Evolutionary conservation across 2,797 vertebrate genomes (phyloP).

Genomic region (Xenentodon cancila): DNA sequence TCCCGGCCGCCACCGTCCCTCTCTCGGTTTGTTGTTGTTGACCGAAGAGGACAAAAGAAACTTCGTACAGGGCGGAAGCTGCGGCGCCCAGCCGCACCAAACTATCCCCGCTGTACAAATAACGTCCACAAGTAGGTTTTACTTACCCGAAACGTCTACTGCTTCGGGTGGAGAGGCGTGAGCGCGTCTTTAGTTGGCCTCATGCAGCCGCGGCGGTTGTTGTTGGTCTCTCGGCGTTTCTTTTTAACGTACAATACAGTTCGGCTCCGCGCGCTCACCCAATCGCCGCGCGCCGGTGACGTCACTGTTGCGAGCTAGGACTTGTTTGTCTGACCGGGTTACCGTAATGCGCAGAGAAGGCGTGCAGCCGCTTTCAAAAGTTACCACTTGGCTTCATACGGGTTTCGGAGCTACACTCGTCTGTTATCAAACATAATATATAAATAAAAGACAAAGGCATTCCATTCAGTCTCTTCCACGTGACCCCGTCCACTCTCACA

Average conservation of each 20-base stretch:
- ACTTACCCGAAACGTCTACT: slow-evolving; percentile 66
- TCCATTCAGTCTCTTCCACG: too few species aligned
- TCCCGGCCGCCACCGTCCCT: slow-evolving; percentile 11
- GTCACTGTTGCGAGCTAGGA: slow-evolving; percentile 83
- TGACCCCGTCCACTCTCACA: too few species aligned
- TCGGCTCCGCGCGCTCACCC: slow-evolving; percentile 60
- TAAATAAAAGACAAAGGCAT: too few species aligned
- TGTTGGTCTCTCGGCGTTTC: slow-evolving; percentile 51
- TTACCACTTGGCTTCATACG: too few species aligned
- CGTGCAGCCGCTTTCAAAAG: slow-evolving; percentile 27
- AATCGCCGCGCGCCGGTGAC: slow-evolving; percentile 72
- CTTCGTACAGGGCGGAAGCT: slow-evolving; percentile 70
- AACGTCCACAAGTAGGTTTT: fast-evolving
- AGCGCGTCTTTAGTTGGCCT: slow-evolving; percentile 29
- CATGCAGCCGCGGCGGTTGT: slow-evolving; percentile 48
- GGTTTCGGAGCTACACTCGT: too few species aligned
- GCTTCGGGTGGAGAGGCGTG: slow-evolving; percentile 17
- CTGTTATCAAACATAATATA: too few species aligned
- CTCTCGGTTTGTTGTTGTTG: slow-evolving; percentile 70
- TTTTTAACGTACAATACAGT: slow-evolving; percentile 40
- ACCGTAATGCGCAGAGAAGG: slow-evolving; percentile 36
- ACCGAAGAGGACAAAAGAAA: slow-evolving; percentile 80
- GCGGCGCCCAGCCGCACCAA: not conserved
- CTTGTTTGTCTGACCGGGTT: slow-evolving; percentile 70
- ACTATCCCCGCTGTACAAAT: not conserved